Conservation (phyloP, 1,140 invertebrate genomes). For the Bombus difficillimus region DNA sequence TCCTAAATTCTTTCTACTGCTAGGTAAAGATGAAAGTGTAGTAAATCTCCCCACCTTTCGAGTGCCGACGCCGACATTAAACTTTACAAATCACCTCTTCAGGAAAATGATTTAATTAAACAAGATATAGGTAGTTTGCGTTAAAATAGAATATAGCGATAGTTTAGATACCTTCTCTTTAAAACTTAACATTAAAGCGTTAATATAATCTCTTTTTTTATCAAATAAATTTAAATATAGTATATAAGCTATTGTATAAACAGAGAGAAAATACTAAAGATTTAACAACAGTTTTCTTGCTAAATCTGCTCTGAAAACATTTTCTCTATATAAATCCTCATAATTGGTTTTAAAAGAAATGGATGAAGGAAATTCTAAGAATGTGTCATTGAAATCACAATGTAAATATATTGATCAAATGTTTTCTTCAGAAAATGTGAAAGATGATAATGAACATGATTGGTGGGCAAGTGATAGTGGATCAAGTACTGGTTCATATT, state of each 20-base stretch:
- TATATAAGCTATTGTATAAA: not conserved
- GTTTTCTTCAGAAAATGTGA: slow-evolving; percentile 39
- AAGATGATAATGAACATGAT: slow-evolving; percentile 77
- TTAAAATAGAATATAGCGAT: not conserved
- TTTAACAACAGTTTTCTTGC: no score
- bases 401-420: slow-evolving; percentile 50
- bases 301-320: no score
- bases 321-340: not conserved
- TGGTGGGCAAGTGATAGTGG: slow-evolving; percentile 81
- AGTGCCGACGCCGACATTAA: not conserved
- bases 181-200: not conserved
- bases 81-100: not conserved
- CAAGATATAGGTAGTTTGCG: not conserved
- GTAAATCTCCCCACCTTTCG: slow-evolving; percentile 20
- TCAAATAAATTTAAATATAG: slow-evolving; percentile 1
- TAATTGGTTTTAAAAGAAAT: slow-evolving; percentile 50
- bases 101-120: not conserved
- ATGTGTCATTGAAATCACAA: slow-evolving; percentile 51
- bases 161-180: not conserved
- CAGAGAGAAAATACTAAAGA: not conserved
- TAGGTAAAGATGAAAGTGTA: not conserved
- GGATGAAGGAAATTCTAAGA: slow-evolving; percentile 65
- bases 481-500: slow-evolving; percentile 80
- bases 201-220: not conserved
- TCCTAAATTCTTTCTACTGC: not conserved